Base-by-base conservation (phyloP, 1,140 invertebrate genomes). In the Drosophila nannoptera region DNA sequence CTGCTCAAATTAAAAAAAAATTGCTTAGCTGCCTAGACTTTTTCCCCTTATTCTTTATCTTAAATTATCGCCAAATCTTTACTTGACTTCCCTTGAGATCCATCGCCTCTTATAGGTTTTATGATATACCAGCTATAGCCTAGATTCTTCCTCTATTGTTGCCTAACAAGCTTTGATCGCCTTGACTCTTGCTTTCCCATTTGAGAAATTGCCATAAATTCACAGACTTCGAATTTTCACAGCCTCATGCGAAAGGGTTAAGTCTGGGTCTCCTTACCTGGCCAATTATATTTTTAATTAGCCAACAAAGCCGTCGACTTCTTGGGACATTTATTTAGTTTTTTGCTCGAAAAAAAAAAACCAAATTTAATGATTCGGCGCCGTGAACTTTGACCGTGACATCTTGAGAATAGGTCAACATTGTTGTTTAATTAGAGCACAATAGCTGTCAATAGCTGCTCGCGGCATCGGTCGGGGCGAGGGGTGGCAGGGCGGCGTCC, bases 341-440 rank as follows among this genome's bases (percentile, higher is more conserved):
- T 73, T 76, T 49, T 33, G 31, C 1, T 11, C 22, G 58, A 43
- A 29, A 73, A 43, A 2, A 14, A 43, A 14, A 2, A 0, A 42
- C 6, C 11, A 42, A 42, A 42, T n/a, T 22, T 22, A 55, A 36
- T 59, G 45, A 43, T 48, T 31, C 22, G 12, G 12, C 46, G 56
- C 49, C 52, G 5, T 80, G 81, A 84, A 84, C 80, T 70, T 45
- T 83, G 78, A 74, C 81, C 66, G 53, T 58, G 69, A 68, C 63
- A 59, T 73, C 76, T 86, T 80, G 69, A 70, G 73, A 84, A 73
- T 70, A 86, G 81, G 80, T 84, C 80, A 84, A 71, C 76, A 84
- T 84, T 84, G 81, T 84, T 84, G 77, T 86, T 84, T 84, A 84
- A 84, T 84, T 84, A 84, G 73, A 55, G 43, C 69, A 84, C 80